Percentiles rank a stretch among this genome's conserved stretches.
Evolutionary conservation across 2,797 vertebrate species (phyloP).

Genomic region (Sebastes umbrosus): DNA sequence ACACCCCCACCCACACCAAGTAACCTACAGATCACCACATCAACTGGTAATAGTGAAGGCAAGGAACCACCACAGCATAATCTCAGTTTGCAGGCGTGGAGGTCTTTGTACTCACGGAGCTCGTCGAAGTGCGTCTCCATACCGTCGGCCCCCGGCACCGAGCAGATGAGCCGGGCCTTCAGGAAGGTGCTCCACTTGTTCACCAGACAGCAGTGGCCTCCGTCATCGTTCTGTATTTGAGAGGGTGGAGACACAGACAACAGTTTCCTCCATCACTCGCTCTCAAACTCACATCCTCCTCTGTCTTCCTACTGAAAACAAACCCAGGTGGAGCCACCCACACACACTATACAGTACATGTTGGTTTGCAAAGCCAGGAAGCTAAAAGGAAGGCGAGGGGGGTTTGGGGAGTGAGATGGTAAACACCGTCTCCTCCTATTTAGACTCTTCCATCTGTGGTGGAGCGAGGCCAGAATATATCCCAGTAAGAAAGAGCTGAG

Average conservation of each 20-base stretch:
- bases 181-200: constrained; percentile 99
- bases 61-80: neutral
- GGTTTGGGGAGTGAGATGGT: constrained; percentile 42
- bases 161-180: constrained; percentile 97
- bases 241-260: constrained; percentile 21
- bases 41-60: neutral
- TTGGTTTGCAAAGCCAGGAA: constrained; percentile 51
- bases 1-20: constrained; percentile 15
- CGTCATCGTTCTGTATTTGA: constrained; percentile 90
- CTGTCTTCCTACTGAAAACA: constrained; percentile 51
- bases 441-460: constrained; percentile 71
- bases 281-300: constrained; percentile 37
- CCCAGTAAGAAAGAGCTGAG: constrained; percentile 45
- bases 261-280: constrained; percentile 42
- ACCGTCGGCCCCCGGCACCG: constrained; percentile 92
- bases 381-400: constrained; percentile 24
- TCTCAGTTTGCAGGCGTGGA: neutral
- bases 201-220: constrained; percentile 97
- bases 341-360: constrained; percentile 39
- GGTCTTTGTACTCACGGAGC: constrained; percentile 88
- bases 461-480: constrained; percentile 48
- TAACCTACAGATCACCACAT: constrained; percentile 3
- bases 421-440: constrained; percentile 71
- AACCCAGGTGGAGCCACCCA: constrained; percentile 66
- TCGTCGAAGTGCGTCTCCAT: constrained; percentile 98